phyloP scores from a whole-genome alignment of 1,140 invertebrate genomes.

The Trichogramma pretiosum region DNA sequence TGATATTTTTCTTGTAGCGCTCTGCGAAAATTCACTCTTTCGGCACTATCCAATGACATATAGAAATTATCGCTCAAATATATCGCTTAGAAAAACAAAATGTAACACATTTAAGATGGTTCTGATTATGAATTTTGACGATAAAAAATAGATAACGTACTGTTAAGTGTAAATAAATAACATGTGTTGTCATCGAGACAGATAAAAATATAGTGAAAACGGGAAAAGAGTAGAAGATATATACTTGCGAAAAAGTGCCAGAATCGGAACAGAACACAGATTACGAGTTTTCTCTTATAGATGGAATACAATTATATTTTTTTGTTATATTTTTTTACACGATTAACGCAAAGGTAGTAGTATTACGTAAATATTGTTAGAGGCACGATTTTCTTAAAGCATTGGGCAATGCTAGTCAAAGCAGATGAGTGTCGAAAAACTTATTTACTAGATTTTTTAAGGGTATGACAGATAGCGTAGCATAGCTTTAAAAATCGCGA shows the following conservation, averaged over 20 bases:
- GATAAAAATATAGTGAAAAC: constrained; percentile 13
- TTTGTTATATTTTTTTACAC: constrained; percentile 15
- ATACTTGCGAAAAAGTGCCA: constrained; percentile 15
- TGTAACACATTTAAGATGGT: background rate
- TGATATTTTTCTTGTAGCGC: no score
- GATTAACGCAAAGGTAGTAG: no score
- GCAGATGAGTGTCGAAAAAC: constrained; percentile 24
- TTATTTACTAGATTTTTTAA: constrained; percentile 22
- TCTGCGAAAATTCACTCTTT: constrained; percentile 13
- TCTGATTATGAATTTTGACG: constrained; percentile 3
- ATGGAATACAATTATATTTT: constrained; percentile 1
- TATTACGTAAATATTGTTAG: constrained; percentile 11
- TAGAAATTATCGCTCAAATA: constrained; percentile 9
- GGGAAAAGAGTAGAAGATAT: constrained; percentile 1
- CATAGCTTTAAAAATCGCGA: no score
- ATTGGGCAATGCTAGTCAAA: constrained; percentile 30
- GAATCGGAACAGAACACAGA: constrained; percentile 11
- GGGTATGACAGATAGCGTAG: no score
- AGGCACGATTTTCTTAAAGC: constrained; percentile 22
- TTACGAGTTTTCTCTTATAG: constrained; percentile 11
- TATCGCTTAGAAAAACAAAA: constrained; percentile 6
- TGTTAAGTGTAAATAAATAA: no score
- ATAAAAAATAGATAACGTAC: no score
- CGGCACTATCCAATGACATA: constrained; percentile 2
- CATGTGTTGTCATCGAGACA: no score